phyloP scores from a whole-genome alignment of 2,113 vertebrate genomes.

The Acrocephalus kingi region DNA sequence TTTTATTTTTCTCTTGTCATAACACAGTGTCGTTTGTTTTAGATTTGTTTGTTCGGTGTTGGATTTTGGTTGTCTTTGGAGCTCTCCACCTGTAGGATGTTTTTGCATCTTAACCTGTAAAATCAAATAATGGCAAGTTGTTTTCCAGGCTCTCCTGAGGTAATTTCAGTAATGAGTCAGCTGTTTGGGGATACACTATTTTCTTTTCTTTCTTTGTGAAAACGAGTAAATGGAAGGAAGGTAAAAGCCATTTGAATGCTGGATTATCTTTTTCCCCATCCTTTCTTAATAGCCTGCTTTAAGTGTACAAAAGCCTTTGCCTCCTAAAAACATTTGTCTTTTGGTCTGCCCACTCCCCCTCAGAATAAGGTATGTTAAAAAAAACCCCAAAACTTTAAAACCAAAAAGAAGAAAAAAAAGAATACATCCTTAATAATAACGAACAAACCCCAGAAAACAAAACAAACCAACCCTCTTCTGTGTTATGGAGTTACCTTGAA shows the following conservation, averaged over 20 bases:
- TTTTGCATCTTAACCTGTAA: not conserved
- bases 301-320: not conserved
- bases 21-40: not conserved
- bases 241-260: not conserved
- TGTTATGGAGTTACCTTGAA: not conserved
- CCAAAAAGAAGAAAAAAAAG: not conserved
- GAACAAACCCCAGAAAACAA: not conserved
- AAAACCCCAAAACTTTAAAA: not conserved
- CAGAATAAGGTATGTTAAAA: not conserved
- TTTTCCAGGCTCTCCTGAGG: not conserved
- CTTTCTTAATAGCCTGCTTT: not conserved
- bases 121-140: not conserved
- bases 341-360: fast-evolving
- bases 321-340: not conserved
- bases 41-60: not conserved
- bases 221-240: not conserved
- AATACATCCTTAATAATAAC: not conserved
- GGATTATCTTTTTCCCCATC: not conserved
- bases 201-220: not conserved
- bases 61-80: not conserved
- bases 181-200: not conserved
- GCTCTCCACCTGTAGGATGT: not conserved
- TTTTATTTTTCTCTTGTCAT: not conserved
- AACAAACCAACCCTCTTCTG: not conserved
- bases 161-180: not conserved